Evolutionary conservation across 2,113 vertebrate species (phyloP).

Genomic region (Corythaixoides concolor): DNA sequence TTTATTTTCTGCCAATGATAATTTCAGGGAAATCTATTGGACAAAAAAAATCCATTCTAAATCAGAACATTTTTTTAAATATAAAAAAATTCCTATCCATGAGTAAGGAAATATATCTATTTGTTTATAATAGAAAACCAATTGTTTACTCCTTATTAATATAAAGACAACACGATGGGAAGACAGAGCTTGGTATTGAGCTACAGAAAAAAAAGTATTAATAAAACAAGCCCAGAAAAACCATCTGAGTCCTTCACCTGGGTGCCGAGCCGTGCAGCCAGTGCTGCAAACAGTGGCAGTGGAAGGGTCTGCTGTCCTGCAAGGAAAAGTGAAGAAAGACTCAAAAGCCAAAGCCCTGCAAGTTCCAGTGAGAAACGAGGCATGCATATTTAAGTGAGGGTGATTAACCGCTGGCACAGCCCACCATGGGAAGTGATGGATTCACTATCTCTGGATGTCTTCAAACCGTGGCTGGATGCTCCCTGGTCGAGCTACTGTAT

Average conservation of each 20-base stretch:
- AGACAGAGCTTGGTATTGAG: not conserved
- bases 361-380: not conserved
- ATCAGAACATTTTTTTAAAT: not conserved
- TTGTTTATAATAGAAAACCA: not conserved
- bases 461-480: not conserved
- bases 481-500: not conserved
- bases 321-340: not conserved
- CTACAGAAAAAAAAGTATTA: not conserved
- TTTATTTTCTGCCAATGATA: not conserved
- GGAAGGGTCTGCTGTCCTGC: not conserved
- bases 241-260: accelerated
- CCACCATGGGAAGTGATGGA: not conserved
- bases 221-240: not conserved
- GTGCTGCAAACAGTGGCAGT: accelerated
- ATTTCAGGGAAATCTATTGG: not conserved
- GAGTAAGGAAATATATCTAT: not conserved
- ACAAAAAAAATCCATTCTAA: not conserved
- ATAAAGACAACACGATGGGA: not conserved
- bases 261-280: not conserved
- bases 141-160: not conserved
- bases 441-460: constrained; percentile 46
- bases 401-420: constrained; percentile 14
- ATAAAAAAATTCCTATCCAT: not conserved
- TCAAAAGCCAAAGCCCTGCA: not conserved
- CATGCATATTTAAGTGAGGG: not conserved